Evolutionary conservation across 2,797 vertebrate species (phyloP).

Genomic region (Poeciliopsis gracilis): DNA sequence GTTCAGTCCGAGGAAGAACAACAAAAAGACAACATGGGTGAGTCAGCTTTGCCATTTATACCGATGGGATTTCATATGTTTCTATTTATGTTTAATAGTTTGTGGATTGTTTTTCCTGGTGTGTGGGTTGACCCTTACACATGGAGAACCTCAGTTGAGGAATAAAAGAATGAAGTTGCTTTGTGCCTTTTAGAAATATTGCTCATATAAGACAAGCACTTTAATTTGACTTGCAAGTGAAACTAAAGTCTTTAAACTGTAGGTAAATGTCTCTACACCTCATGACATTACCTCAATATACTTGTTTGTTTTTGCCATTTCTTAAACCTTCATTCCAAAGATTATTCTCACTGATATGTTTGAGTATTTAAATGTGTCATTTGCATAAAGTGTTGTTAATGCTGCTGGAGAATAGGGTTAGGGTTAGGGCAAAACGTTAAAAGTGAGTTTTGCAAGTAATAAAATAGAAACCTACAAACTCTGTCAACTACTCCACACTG

Average conservation of each 20-base stretch:
- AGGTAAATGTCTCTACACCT: background rate
- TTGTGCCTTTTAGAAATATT: constrained; percentile 3
- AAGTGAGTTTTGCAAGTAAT: background rate
- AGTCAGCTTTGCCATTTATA: constrained; percentile 50
- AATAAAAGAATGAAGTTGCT: background rate
- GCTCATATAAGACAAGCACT: background rate
- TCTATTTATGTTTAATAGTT: constrained; percentile 6
- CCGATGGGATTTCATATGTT: background rate
- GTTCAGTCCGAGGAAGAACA: constrained; percentile 21
- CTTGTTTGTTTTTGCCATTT: background rate
- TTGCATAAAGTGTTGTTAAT: background rate
- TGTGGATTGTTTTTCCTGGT: background rate
- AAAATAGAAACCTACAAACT: background rate
- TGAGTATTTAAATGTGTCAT: background rate
- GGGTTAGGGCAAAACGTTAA: background rate
- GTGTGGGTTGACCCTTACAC: background rate
- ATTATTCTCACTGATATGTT: background rate
- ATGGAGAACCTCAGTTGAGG: background rate
- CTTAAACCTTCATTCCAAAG: background rate
- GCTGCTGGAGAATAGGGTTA: background rate
- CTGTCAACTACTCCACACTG: background rate
- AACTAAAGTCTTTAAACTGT: background rate
- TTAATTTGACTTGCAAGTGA: constrained; percentile 5
- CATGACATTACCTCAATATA: background rate
- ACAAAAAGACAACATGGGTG: constrained; percentile 74